Evolutionary conservation across 2,888 invertebrate genomes (phyloP), one percentile per base, ranked within the genome.

Genomic region (Tenthredo distinguenda): DNA sequence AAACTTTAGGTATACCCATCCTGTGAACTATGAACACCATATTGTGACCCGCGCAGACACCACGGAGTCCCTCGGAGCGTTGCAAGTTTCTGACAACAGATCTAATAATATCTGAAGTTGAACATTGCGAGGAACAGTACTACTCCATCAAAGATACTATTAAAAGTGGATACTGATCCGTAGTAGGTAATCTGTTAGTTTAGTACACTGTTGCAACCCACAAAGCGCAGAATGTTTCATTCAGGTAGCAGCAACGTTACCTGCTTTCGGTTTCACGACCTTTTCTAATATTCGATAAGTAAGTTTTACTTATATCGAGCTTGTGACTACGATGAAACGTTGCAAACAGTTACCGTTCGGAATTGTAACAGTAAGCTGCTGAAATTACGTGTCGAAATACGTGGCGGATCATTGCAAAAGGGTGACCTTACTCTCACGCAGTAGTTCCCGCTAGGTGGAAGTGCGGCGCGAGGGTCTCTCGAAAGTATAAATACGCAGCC

Each of bases 11-110:
- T n/a, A 31, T 37, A n/a, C 71, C 37, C 12, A 21, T 43, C 10
- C 43, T n/a, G 43, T 43, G 43, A 74, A 74, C 72, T 74, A 74
- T 43, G 43, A 74, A 74, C 40, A 43, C 43, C 9, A 21, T 74
- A 74, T 72, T 21, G 72, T 72, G 72, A 43, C 68, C 34, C 34
- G 68, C 34, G 18, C 55, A 55, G 31, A 68, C 68, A 10, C 26
- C 10, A 62, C 10, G 26, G 12, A 43, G 43, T 21, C 10, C 26
- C 10, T 43, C 18, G 21, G 21, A 43, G 31, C 21, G 2, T 5
- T 43, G n/a, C 43, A 40, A 74, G 72, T 43, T 74, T 10, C 72
- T 26, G 72, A 43, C 31, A 43, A 43, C n/a, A 43, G n/a, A 74
- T 9, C 21, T 40, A 7, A 7, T 40, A n/a, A 21, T 43, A 43